Conservation (phyloP, 2,797 vertebrate species). For the Sebastes melanostomus region DNA sequence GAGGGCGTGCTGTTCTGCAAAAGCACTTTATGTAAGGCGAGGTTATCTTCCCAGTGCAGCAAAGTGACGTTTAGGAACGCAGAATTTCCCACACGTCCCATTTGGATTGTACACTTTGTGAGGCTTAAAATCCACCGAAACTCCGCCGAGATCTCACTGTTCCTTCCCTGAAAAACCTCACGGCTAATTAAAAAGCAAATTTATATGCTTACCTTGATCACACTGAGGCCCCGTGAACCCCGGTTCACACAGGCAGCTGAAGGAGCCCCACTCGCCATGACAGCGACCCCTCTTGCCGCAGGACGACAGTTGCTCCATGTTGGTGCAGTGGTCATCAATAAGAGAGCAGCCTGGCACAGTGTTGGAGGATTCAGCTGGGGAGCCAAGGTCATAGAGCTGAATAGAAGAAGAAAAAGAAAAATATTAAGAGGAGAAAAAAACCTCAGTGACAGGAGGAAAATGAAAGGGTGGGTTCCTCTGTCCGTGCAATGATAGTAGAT, state of each 20-base stretch:
- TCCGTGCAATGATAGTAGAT: not conserved
- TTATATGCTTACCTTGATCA: slow-evolving; percentile 58
- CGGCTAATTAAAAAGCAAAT: slow-evolving; percentile 7
- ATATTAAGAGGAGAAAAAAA: not conserved
- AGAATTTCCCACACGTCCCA: slow-evolving; percentile 5
- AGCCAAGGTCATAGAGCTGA: slow-evolving; percentile 88
- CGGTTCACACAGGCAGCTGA: slow-evolving; percentile 83
- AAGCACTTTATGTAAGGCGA: slow-evolving; percentile 30
- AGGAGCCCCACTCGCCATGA: slow-evolving; percentile 81
- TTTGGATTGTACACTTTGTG: slow-evolving; percentile 18
- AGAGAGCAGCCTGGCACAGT: slow-evolving; percentile 83
- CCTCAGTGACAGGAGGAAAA: not conserved
- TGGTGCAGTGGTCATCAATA: slow-evolving; percentile 83
- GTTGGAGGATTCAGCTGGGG: slow-evolving; percentile 83
- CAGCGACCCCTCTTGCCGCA: slow-evolving; percentile 85
- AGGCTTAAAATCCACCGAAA: slow-evolving; percentile 12
- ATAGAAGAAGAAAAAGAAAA: slow-evolving; percentile 15
- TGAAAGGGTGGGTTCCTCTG: not conserved
- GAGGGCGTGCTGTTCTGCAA: slow-evolving; percentile 10
- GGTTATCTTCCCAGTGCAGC: slow-evolving; percentile 53
- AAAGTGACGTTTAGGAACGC: not conserved
- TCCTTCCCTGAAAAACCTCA: slow-evolving; percentile 17
- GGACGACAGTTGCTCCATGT: slow-evolving; percentile 72
- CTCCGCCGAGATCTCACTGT: slow-evolving; percentile 9
- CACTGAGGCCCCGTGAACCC: slow-evolving; percentile 81